Base-by-base conservation (phyloP, 1,140 invertebrate species). In the Drosophila kepulauana region DNA sequence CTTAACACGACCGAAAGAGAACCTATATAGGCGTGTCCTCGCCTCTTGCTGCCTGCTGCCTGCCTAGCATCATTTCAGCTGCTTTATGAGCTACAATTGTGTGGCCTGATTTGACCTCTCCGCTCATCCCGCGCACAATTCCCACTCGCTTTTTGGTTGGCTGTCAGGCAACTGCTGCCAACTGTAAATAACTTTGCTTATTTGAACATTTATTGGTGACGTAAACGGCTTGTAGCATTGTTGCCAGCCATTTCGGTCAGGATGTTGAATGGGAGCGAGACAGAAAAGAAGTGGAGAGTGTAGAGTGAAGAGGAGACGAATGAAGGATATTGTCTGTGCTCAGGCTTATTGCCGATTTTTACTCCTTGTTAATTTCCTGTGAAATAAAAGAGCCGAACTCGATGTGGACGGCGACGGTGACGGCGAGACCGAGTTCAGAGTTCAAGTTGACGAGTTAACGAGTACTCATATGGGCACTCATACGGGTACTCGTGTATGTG, bases 111-210 rank as follows among this genome's bases (percentile, higher is more conserved):
- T 28, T 57, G 41, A 54, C 51, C 51, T 35, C n/a, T 3, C 30
- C 28, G 25, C 51, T 1, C 28, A 52, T 33, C 10, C 35, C 10
- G 35, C 35, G 1, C 35, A 6, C 5, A 4, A 25, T 33, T 35
- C 10, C 4, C 46, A 1, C 16, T 15, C 15, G 1, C 25, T 10
- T 1, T 30, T 30, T 30, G 11, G 51, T 11, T 33, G 20, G 20
- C 51, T 16, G 20, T 20, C 41, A 11, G 43, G 59, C 65, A 46
- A 66, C 75, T 69, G 84, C 75, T 69, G 84, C 61, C 56, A 79
- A 82, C 82, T 85, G 85, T 90, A 89, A 88, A 88, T 90, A 88
- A 88, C 86, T 88, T 88, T 85, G 74, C 85, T 79, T 88, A 89
- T 88, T 82, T 77, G 66, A 85, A 85, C 85, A 88, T 88, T 88